Evolutionary conservation across 2,797 vertebrate species (phyloP).

Genomic region (Novumbra hubbsi): DNA sequence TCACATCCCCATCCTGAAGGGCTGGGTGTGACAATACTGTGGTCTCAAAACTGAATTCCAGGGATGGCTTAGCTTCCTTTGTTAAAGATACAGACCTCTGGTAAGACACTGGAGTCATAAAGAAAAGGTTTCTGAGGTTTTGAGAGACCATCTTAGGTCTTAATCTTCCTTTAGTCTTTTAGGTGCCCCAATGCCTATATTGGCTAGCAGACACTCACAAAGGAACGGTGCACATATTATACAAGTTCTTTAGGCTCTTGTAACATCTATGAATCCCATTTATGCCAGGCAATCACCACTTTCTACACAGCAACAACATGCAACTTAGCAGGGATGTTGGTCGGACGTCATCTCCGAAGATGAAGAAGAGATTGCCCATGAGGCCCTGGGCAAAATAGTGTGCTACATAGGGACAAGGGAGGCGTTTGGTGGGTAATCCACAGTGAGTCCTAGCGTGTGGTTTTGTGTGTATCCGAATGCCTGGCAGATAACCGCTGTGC

Average conservation of each 20-base stretch:
- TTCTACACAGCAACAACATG: neutral
- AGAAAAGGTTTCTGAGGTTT: neutral
- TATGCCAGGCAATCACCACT: neutral
- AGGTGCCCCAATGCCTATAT: neutral
- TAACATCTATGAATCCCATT: neutral
- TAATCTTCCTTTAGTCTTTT: neutral
- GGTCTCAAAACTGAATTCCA: constrained; percentile 1
- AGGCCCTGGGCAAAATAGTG: too few relatives aligned
- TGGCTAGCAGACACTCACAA: neutral
- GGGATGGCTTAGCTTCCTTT: constrained; percentile 3
- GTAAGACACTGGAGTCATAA: neutral
- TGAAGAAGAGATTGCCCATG: neutral
- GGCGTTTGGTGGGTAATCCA: neutral
- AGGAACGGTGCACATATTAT: neutral
- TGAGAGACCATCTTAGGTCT: neutral
- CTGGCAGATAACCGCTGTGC: neutral
- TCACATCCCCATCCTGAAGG: neutral
- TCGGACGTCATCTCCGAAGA: neutral
- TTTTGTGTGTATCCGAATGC: neutral
- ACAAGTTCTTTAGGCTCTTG: neutral
- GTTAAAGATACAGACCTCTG: neutral
- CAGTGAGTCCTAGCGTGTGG: neutral
- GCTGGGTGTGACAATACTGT: constrained; percentile 14
- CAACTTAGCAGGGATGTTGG: neutral
- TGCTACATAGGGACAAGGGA: neutral